Conservation (phyloP, 2,888 invertebrate species). For the Parelbella ahira region DNA sequence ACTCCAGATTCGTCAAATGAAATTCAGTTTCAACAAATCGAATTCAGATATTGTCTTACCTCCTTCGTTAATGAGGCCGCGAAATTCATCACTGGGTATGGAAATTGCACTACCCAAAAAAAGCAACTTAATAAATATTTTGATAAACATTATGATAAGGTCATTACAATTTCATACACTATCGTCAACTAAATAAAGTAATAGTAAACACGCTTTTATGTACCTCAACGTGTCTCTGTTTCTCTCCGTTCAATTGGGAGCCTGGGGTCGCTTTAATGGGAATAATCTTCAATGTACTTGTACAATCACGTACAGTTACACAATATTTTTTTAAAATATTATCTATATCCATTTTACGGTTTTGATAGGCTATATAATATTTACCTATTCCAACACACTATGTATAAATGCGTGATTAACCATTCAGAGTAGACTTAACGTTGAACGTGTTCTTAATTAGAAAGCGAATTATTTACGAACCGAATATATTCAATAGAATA, state of each 20-base stretch:
- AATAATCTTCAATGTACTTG: slow-evolving; percentile 46
- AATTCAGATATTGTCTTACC: too few relatives aligned
- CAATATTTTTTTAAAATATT: too few relatives aligned
- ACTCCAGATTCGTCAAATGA: too few relatives aligned
- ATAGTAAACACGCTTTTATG: slow-evolving; percentile 57
- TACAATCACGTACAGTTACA: slow-evolving; percentile 50
- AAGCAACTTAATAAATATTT: slow-evolving; percentile 46
- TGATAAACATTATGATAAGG: slow-evolving; percentile 37
- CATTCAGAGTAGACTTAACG: too few relatives aligned
- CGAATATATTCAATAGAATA: too few relatives aligned
- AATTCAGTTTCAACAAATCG: too few relatives aligned
- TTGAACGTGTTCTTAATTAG: too few relatives aligned
- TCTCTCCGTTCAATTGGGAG: slow-evolving; percentile 66
- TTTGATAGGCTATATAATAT: too few relatives aligned
- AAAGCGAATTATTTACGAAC: too few relatives aligned
- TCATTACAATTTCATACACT: slow-evolving; percentile 29
- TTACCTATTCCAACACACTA: too few relatives aligned
- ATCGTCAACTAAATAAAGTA: slow-evolving; percentile 42
- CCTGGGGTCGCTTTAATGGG: slow-evolving; percentile 56
- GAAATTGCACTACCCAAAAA: slow-evolving; percentile 41
- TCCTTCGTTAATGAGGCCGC: slow-evolving; percentile 45
- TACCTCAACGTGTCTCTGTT: slow-evolving; percentile 53
- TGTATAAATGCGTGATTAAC: too few relatives aligned
- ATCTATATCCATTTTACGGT: too few relatives aligned
- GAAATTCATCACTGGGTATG: slow-evolving; percentile 50